Percentiles rank a stretch among this genome's conserved stretches.
Conservation (phyloP, 2,797 vertebrate species). For the Anas bernieri region DNA sequence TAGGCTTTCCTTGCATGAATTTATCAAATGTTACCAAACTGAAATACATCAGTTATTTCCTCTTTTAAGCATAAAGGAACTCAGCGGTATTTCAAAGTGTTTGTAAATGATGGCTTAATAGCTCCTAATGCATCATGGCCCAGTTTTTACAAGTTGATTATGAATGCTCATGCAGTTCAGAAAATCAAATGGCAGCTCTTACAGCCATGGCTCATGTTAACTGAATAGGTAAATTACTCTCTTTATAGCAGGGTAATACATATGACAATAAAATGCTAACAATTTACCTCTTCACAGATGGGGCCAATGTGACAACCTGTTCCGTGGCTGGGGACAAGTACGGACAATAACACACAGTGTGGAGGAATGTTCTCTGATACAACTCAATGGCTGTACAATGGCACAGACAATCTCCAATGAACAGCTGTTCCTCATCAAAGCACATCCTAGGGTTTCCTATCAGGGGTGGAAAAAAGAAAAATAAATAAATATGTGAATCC, state of each 20-base stretch:
- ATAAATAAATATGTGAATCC: too few species aligned
- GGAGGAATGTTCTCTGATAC: not conserved
- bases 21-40: conserved; percentile 67
- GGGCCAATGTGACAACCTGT: not conserved
- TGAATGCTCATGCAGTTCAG: conserved; percentile 51
- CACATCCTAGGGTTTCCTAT: not conserved
- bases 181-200: conserved; percentile 59
- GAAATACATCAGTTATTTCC: conserved; percentile 67
- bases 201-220: conserved; percentile 28
- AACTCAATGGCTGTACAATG: not conserved
- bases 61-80: conserved; percentile 63
- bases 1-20: conserved; percentile 62
- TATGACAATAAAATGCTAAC: conserved; percentile 7
- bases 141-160: conserved; percentile 67
- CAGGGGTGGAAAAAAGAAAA: not conserved
- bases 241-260: conserved; percentile 31
- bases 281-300: not conserved
- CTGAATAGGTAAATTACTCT: conserved; percentile 51
- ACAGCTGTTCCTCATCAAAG: not conserved
- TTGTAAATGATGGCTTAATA: conserved; percentile 69
- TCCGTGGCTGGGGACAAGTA: not conserved
- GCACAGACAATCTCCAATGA: not conserved
- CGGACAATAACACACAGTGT: fast-evolving
- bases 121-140: conserved; percentile 63
- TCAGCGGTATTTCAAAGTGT: conserved; percentile 36